Evolutionary conservation across 2,797 vertebrate species (phyloP), one percentile per base, ranked within the genome.

Genomic region (Chromis chromis): DNA sequence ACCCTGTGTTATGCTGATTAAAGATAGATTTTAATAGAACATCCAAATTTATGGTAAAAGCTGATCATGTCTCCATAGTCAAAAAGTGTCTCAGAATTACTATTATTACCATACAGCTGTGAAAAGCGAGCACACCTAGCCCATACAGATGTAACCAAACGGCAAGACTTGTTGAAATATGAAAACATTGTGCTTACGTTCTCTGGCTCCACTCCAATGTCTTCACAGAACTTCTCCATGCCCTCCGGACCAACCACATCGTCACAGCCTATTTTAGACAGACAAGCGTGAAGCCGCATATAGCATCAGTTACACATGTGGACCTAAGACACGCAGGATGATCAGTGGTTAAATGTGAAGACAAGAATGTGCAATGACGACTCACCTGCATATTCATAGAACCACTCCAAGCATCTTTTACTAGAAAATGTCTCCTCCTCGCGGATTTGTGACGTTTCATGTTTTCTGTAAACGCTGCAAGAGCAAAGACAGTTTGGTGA

Each of bases 141-240:
- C 25, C 4, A 65, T 17, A 36, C 4, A 42, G 31, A 56, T 56
- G n/a, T 0, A 62, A 70, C 48, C 48, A 44, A 58, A 65, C 25
- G 21, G 13, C 16, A 42, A 57, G 63, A 50, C 49, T 42, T 55
- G n/a, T 67, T 10, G 3, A 36, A 56, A 68, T 6, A 46, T 44
- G 11, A 13, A 67, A 56, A 50, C 63, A 55, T 33, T 4, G 12
- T 25, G 28, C 95, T 95, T 94, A 99, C 98, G 76, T 99, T 99
- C 94, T 99, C 98, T 66, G 98, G 98, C 91, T 99, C 98, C 36
- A 99, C 98, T 82, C 98, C 98, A 75, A 99, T 99, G 90, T 99
- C 98, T 93, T 99, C 98, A 93, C 98, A 99, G 90, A 99, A 99
- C 85, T 99, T 99, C 93, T 99, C 98, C 97, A 99, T 99, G 71